phyloP scores from a whole-genome alignment of 2,888 invertebrate genomes.

The Yponomeuta plumbellus region DNA sequence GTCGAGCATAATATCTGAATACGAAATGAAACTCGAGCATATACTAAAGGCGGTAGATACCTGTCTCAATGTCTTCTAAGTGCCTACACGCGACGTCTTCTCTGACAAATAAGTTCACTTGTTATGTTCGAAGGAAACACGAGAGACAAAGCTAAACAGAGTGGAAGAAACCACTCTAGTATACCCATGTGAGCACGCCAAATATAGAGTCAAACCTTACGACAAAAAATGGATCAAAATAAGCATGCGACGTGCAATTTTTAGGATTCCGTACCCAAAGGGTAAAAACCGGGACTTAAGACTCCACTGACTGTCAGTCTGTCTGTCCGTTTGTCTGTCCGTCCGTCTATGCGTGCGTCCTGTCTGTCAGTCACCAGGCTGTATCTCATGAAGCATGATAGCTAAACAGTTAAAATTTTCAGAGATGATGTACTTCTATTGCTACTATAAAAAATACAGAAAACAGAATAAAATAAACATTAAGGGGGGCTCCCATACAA shows the following conservation, averaged over 20 bases:
- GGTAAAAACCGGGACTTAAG: too few relatives aligned
- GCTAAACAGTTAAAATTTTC: too few relatives aligned
- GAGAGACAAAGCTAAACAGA: conserved; percentile 49
- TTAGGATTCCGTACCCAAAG: too few relatives aligned
- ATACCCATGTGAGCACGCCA: background rate
- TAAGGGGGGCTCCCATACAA: too few relatives aligned
- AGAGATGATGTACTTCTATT: too few relatives aligned
- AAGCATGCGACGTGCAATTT: background rate
- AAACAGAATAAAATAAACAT: too few relatives aligned
- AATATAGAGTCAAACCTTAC: background rate
- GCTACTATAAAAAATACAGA: too few relatives aligned
- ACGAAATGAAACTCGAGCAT: conserved; percentile 53
- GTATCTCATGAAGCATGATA: too few relatives aligned
- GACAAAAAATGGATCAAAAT: background rate
- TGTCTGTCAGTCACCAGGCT: too few relatives aligned
- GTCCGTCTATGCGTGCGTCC: too few relatives aligned
- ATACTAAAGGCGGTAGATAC: conserved; percentile 43
- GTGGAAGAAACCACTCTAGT: conserved; percentile 43
- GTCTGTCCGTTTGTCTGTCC: too few relatives aligned
- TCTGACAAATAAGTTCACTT: conserved; percentile 61
- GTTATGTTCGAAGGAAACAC: conserved; percentile 49
- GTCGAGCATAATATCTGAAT: conserved; percentile 60
- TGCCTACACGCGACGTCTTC: conserved; percentile 46
- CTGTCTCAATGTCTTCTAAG: conserved; percentile 54
- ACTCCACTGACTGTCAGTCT: too few relatives aligned